Conservation (phyloP, 1,140 invertebrate genomes). For the Wasmannia auropunctata region DNA sequence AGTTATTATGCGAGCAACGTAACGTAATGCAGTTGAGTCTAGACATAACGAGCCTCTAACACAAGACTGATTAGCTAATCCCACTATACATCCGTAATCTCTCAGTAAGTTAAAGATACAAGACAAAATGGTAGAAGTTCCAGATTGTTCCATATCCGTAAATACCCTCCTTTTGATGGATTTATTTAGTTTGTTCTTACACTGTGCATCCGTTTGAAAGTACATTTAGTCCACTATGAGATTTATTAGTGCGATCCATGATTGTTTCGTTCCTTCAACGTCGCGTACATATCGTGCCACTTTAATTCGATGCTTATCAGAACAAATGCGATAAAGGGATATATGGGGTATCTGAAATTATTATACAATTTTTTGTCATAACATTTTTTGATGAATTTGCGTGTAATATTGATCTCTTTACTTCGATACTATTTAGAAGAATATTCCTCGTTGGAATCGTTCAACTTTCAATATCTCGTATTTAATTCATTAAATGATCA, state of each 20-base stretch:
- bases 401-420: background rate
- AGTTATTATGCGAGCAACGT: conserved; percentile 59
- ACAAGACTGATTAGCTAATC: conserved; percentile 86
- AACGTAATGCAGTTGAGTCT: conserved; percentile 66
- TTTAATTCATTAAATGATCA: background rate
- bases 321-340: background rate
- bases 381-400: background rate
- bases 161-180: conserved; percentile 41
- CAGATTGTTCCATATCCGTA: conserved; percentile 76
- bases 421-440: background rate
- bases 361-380: background rate
- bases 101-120: conserved; percentile 81
- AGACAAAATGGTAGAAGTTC: conserved; percentile 82
- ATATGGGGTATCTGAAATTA: conserved; percentile 13
- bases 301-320: conserved; percentile 10
- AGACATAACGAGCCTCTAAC: conserved; percentile 85
- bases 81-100: conserved; percentile 83
- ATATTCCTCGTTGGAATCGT: background rate
- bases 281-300: conserved; percentile 1
- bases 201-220: conserved; percentile 70
- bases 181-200: conserved; percentile 55
- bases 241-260: conserved; percentile 38
- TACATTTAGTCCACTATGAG: conserved; percentile 41
- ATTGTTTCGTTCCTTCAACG: conserved; percentile 41
- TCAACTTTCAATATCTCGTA: background rate